Evolutionary conservation across 2,888 invertebrate species (phyloP).

Genomic region (Serrognathus titanus): DNA sequence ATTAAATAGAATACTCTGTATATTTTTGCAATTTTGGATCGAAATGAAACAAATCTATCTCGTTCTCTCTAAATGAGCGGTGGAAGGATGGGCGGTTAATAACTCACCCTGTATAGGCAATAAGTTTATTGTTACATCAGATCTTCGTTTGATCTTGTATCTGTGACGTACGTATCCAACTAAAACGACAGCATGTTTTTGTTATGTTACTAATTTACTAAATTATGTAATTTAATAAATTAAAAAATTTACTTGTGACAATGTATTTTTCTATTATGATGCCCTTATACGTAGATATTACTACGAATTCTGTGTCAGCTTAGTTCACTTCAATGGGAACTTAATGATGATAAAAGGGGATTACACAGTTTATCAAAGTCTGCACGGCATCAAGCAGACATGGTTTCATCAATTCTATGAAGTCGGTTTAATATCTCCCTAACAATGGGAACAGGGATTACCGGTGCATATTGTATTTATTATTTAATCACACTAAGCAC

Average conservation of each 20-base stretch:
- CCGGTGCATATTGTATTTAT: neutral
- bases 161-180: too few species aligned
- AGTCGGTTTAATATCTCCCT: conserved; percentile 4
- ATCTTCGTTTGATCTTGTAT: too few species aligned
- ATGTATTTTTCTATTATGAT: neutral
- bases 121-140: too few species aligned
- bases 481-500: neutral
- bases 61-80: too few species aligned
- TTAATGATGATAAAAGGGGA: conserved; percentile 26
- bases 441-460: conserved; percentile 1
- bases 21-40: too few species aligned
- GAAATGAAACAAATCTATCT: too few species aligned
- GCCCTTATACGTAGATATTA: neutral
- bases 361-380: conserved; percentile 24
- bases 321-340: conserved; percentile 21
- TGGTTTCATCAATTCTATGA: conserved; percentile 19
- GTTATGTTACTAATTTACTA: too few species aligned
- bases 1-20: too few species aligned
- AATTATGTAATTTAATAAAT: too few species aligned
- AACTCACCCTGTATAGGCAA: too few species aligned
- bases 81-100: too few species aligned
- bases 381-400: conserved; percentile 20
- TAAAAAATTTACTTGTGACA: neutral
- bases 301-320: conserved; percentile 12
- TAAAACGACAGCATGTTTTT: too few species aligned